Base-by-base conservation (phyloP, 2,888 invertebrate species). In the Dexiosoma caninum region DNA sequence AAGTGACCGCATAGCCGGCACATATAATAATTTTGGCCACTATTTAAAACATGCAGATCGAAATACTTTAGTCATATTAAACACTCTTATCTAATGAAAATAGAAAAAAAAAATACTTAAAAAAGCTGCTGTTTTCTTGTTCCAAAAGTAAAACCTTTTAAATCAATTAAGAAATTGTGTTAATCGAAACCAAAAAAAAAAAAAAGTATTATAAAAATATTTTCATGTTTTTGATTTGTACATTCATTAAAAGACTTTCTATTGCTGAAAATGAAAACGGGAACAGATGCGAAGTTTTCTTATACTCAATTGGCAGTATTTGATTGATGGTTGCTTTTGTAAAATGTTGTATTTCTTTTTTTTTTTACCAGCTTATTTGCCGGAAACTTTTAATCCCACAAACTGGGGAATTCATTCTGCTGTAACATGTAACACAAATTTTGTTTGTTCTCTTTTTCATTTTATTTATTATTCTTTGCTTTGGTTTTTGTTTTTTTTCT, bases 271-370 rank as follows among this genome's bases (percentile, higher is more conserved):
- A 2, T 23, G 12, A 59, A 70, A 69, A 2, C 23, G 21, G 57
- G 35, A 30, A 32, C 8, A 37, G 9, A 46, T 9, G n/a, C 21
- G 6, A 37, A 53, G 7, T 8, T 8, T 19, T 3, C 12, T 51
- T 53, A 2, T n/a, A 16, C 8, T 40, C 4, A 21, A 57, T 57
- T 64, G 51, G 44, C 27, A 69, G 42, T 23, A 19, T 67, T 44
- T 69, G 60, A 76, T 69, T 69, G 69, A 76, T 75, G 51, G 67
- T 10, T 67, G 21, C 55, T 64, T 40, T 46, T 59, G 51, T 67
- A 4, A 21, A 40, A 14, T 74, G 8, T 59, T 67, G 32, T 40
- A 23, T 14, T 44, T 8, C n/a, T n/a, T n/a, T 10, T 5, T 46
- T 21, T 67, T 7, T 59, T 51, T 23, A 46, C 8, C 12, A 19